phyloP scores from a whole-genome alignment of 1,140 invertebrate species.

The Plutomurus gul region DNA sequence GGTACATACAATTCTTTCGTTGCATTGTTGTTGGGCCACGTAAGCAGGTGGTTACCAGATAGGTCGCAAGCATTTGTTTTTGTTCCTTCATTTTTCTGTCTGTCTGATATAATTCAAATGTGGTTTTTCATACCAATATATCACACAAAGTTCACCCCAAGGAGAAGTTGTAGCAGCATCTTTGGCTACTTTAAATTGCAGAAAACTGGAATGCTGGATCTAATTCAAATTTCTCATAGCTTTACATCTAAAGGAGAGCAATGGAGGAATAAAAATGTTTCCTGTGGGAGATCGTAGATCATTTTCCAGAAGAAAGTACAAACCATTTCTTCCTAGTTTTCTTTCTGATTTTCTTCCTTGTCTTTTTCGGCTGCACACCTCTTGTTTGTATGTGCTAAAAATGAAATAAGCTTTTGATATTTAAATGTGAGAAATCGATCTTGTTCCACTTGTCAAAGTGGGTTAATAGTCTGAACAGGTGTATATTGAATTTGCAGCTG shows the following conservation, averaged over 20 bases:
- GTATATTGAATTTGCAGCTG: too few relatives aligned
- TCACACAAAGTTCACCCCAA: background rate
- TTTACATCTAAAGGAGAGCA: background rate
- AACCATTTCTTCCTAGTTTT: background rate
- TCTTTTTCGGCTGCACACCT: too few relatives aligned
- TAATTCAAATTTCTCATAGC: background rate
- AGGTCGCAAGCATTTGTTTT: background rate
- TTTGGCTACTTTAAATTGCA: background rate
- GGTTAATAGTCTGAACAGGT: too few relatives aligned
- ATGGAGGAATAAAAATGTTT: constrained; percentile 19
- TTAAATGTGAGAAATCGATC: too few relatives aligned
- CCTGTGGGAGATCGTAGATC: constrained; percentile 13
- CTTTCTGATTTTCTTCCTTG: background rate
- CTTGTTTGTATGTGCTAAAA: too few relatives aligned
- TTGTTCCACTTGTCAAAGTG: too few relatives aligned
- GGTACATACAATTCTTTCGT: too few relatives aligned
- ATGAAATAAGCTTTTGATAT: too few relatives aligned
- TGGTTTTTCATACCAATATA: background rate
- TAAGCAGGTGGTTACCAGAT: too few relatives aligned
- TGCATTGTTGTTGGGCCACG: too few relatives aligned
- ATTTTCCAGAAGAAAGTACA: background rate
- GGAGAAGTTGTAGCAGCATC: background rate
- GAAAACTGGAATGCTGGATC: background rate
- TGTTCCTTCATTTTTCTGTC: background rate
- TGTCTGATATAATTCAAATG: background rate